Evolutionary conservation across 92 coral and sea anemone genomes (phyloP).

Genomic region (Chrysogorgia sp.): DNA sequence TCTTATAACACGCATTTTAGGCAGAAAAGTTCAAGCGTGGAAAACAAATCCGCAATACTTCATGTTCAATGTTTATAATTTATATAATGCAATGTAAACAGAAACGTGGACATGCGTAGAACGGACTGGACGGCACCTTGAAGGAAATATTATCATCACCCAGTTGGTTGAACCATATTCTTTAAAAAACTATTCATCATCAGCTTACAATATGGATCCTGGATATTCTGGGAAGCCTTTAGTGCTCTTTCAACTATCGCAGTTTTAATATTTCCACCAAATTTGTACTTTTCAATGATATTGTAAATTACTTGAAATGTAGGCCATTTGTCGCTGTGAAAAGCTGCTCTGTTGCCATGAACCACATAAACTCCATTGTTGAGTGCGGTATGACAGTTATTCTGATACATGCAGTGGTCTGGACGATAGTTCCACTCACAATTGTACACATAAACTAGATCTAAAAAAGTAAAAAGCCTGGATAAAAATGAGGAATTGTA

Average conservation of each 20-base stretch:
- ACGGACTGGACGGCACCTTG: too few species aligned
- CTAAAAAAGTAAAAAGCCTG: constrained; percentile 48
- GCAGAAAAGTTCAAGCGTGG: too few species aligned
- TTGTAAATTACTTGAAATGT: constrained; percentile 75
- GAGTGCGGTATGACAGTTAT: constrained; percentile 74
- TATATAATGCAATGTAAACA: too few species aligned
- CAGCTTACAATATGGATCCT: constrained; percentile 10
- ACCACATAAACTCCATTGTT: constrained; percentile 80
- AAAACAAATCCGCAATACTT: too few species aligned
- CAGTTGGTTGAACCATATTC: constrained; percentile 17
- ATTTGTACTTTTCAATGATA: constrained; percentile 58
- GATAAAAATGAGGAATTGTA: too few species aligned
- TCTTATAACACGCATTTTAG: too few species aligned
- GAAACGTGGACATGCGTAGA: too few species aligned
- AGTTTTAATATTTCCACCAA: constrained; percentile 58
- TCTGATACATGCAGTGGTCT: constrained; percentile 95
- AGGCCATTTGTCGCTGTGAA: constrained; percentile 69
- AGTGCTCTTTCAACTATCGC: constrained; percentile 6
- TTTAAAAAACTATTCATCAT: constrained; percentile 21
- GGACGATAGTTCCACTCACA: constrained; percentile 99
- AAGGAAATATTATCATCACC: not conserved
- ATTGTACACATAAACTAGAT: constrained; percentile 63
- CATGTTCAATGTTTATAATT: too few species aligned
- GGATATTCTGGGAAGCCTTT: not conserved
- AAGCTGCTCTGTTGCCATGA: constrained; percentile 94